Conservation (phyloP, 2,113 vertebrate genomes). For the Calyptomena viridis region DNA sequence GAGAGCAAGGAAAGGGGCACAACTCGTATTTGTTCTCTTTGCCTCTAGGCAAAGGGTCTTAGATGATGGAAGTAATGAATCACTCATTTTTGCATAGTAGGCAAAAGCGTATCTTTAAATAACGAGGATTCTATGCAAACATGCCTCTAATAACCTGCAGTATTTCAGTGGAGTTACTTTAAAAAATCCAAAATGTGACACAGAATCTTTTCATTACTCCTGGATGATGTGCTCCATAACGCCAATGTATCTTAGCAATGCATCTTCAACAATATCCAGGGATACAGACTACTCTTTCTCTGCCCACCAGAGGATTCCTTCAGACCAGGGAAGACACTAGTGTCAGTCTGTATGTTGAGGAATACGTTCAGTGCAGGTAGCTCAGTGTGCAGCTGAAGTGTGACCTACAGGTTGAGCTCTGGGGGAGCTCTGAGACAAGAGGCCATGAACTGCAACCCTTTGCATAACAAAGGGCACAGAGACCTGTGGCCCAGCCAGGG, state of each 20-base stretch:
- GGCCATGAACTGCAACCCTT: neutral
- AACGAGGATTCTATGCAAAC: neutral
- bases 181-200: neutral
- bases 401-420: neutral
- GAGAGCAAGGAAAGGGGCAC: neutral
- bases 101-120: neutral
- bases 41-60: neutral
- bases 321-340: neutral
- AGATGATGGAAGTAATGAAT: neutral
- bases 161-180: neutral
- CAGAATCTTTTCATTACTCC: neutral
- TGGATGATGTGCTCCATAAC: neutral
- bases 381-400: neutral
- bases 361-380: neutral
- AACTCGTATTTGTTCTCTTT: neutral
- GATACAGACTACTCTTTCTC: neutral
- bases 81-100: neutral
- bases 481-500: neutral
- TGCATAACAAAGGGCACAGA: neutral
- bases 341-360: neutral
- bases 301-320: neutral
- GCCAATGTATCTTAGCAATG: neutral
- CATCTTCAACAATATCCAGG: neutral
- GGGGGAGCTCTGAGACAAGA: accelerated
- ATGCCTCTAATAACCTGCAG: neutral